Evolutionary conservation across 2,113 vertebrate species (phyloP).

Genomic region (Dissostichus mawsoni): DNA sequence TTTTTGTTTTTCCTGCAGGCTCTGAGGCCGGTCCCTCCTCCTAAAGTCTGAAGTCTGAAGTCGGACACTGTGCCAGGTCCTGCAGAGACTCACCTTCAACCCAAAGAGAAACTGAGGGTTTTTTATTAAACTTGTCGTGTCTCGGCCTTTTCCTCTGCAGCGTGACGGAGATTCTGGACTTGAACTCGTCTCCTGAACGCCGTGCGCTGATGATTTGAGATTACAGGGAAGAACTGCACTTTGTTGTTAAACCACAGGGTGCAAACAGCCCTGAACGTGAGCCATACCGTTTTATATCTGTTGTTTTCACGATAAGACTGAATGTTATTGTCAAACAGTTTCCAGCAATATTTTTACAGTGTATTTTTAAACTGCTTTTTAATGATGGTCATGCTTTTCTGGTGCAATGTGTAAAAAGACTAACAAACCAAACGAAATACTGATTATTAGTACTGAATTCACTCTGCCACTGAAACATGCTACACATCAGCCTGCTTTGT

Average conservation of each 20-base stretch:
- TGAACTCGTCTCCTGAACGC: not conserved
- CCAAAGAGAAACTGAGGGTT: too few relatives aligned
- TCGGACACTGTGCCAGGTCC: not conserved
- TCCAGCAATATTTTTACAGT: not conserved
- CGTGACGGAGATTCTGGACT: not conserved
- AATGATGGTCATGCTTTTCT: too few relatives aligned
- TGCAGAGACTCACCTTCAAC: too few relatives aligned
- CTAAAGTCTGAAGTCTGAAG: conserved; percentile 67
- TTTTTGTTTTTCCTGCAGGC: conserved; percentile 61
- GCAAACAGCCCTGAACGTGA: conserved; percentile 18
- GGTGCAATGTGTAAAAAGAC: not conserved
- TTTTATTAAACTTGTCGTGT: not conserved
- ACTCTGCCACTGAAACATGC: too few relatives aligned
- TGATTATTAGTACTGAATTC: not conserved
- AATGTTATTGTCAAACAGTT: not conserved
- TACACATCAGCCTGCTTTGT: too few relatives aligned
- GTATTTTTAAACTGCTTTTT: not conserved
- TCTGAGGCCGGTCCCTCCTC: conserved; percentile 76
- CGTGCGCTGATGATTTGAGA: not conserved
- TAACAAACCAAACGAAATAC: not conserved
- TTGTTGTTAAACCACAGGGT: conserved; percentile 18
- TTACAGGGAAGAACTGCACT: conserved; percentile 11
- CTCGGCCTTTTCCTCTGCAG: not conserved
- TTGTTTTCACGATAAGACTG: not conserved
- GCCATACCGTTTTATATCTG: conserved; percentile 20